Evolutionary conservation across 2,888 invertebrate species (phyloP), one percentile per base, ranked within the genome.

Genomic region (Leptinotarsa tumamoca): DNA sequence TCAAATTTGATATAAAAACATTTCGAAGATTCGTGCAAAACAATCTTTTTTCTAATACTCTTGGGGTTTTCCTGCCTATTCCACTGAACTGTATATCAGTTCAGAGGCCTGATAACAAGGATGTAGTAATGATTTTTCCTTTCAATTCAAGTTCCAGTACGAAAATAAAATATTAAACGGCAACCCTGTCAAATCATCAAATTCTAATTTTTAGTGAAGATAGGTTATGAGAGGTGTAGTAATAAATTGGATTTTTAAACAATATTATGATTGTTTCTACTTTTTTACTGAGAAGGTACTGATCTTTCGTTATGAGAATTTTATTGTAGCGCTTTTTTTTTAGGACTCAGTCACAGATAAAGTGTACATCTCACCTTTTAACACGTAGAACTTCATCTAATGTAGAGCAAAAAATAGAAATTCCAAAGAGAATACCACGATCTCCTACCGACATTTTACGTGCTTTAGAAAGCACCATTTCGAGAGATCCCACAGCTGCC

Each of bases 401-500:
- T 61, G 61, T 63, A 1, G 83, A 83, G 54, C 89, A 90, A 76
- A 87, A 87, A 80, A 91, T 93, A 79, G 86, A 89, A 79, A 91
- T 94, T 80, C 95, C 96, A 0, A 90, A 91, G 69, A 90, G 93
- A 67, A 95, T 95, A 84, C 91, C 91, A 56, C 91, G 97, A 82
- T 91, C 93, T 0, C 92, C 96, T 0, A 97, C 97, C 1, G 97
- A 96, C 86, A 92, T 98, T 76, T 87, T 97, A 70, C 90, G 92
- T 88, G 96, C 96, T 3, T 88, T 98, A 77, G 93, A 95, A 61
- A 91, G 91, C 77, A 97, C 97, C 0, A 81, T 87, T 33, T 91
- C 92, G n/a, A 89, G 92, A 63, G 97, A 97, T 88, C 92, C 92
- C 4, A 96, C 96, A 0, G 96, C 96, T n/a, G 91, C 96, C 4